These are phyloP conservation scores for Alligator mississippiensis DNA, from an alignment of 2,113 vertebrate genomes.

Conservation along the genomic window DNA sequence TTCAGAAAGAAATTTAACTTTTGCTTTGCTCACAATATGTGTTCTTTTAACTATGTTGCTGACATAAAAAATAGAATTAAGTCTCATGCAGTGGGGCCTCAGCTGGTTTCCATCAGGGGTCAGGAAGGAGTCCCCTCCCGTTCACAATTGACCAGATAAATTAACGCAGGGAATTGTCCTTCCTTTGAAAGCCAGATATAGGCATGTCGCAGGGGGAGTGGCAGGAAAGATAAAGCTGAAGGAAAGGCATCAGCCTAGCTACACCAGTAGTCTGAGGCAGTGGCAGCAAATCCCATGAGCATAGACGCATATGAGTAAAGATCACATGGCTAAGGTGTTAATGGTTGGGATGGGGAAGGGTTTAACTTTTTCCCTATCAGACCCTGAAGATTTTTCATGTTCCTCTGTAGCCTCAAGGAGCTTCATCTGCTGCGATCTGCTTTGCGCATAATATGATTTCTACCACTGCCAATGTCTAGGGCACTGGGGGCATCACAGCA, in stretches of 20 bases:
- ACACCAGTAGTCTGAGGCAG: background rate
- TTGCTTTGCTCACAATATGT: background rate
- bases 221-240: background rate
- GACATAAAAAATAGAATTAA: background rate
- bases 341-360: background rate
- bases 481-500: no score
- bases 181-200: background rate
- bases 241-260: background rate
- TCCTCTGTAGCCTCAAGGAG: background rate
- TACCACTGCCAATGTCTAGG: no score
- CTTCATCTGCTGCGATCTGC: background rate
- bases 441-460: background rate
- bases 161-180: background rate
- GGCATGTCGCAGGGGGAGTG: background rate
- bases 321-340: no score
- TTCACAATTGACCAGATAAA: background rate
- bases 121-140: background rate
- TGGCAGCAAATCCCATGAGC: background rate
- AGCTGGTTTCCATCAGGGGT: background rate
- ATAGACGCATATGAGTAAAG: background rate
- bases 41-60: background rate
- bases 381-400: background rate
- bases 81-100: background rate
- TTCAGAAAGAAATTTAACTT: background rate
- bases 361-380: background rate